phyloP scores from a whole-genome alignment of 2,113 vertebrate species.

The Dicerorhinus sumatrensis region DNA sequence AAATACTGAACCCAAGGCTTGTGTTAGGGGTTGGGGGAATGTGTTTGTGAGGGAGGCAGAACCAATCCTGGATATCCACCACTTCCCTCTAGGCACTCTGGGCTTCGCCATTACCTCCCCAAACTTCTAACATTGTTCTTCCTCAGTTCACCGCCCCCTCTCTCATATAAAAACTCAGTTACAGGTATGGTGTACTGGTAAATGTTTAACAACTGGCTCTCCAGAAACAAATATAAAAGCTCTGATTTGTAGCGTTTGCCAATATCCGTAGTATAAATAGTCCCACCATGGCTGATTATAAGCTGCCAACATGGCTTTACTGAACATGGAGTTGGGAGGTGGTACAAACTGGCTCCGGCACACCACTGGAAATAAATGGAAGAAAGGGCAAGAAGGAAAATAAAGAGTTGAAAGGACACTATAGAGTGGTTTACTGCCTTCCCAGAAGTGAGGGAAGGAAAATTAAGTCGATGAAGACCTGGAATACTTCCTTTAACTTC shows the following conservation, averaged over 20 bases:
- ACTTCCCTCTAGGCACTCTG: background rate
- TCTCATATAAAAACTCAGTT: background rate
- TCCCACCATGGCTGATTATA: background rate
- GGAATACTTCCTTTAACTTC: background rate
- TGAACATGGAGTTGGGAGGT: background rate
- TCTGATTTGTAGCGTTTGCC: background rate
- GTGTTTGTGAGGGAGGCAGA: background rate
- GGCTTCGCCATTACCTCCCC: background rate
- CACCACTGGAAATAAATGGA: background rate
- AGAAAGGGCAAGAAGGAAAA: background rate
- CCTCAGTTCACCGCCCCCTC: background rate
- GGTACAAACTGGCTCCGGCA: background rate
- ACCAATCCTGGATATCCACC: background rate
- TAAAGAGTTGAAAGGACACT: background rate
- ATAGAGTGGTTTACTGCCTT: background rate
- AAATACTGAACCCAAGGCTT: background rate
- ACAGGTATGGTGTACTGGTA: background rate
- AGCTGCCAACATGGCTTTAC: background rate
- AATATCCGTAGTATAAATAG: background rate
- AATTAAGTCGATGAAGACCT: background rate
- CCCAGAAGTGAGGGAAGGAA: background rate
- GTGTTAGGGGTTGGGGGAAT: background rate
- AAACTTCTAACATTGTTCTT: background rate
- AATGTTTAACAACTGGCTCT: constrained; percentile 37
- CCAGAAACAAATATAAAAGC: background rate